Evolutionary conservation across 1,140 invertebrate species (phyloP).

Genomic region (Prorops nasuta): DNA sequence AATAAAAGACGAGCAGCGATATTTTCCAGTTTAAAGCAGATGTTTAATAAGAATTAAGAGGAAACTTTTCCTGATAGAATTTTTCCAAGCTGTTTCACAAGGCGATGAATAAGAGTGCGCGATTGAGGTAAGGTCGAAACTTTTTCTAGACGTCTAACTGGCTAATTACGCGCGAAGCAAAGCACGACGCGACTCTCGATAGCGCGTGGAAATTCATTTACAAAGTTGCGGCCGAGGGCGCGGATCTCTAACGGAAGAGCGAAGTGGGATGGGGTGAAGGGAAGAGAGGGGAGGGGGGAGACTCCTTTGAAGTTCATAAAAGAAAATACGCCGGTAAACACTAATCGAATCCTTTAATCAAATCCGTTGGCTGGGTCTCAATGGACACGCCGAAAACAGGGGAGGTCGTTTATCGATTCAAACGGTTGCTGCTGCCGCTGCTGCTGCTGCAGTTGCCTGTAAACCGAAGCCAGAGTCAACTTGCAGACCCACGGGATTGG

Average conservation of each 20-base stretch:
- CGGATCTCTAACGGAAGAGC: constrained; percentile 2
- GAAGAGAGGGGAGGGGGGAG: not conserved
- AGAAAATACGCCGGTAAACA: constrained; percentile 29
- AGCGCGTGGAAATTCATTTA: constrained; percentile 20
- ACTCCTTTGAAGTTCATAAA: constrained; percentile 28
- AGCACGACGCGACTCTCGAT: not conserved
- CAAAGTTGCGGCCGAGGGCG: constrained; percentile 14
- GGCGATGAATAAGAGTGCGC: too few relatives aligned
- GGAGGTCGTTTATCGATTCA: constrained; percentile 33
- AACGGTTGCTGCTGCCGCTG: too few relatives aligned
- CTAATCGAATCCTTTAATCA: constrained; percentile 42
- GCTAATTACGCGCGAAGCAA: too few relatives aligned
- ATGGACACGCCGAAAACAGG: constrained; percentile 11
- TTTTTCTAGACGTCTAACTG: too few relatives aligned
- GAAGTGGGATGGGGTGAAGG: not conserved
- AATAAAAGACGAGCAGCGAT: too few relatives aligned
- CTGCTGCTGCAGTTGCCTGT: too few relatives aligned
- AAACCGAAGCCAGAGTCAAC: constrained; percentile 20
- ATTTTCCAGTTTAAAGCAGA: too few relatives aligned
- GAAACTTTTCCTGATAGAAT: too few relatives aligned
- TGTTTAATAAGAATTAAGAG: too few relatives aligned
- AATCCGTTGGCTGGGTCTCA: constrained; percentile 23
- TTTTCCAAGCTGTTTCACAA: too few relatives aligned
- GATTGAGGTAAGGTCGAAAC: too few relatives aligned
- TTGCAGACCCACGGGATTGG: constrained; percentile 21